These are phyloP conservation scores for Molorchus minor DNA, from an alignment of 2,888 invertebrate genomes.

Conservation along the genomic window DNA sequence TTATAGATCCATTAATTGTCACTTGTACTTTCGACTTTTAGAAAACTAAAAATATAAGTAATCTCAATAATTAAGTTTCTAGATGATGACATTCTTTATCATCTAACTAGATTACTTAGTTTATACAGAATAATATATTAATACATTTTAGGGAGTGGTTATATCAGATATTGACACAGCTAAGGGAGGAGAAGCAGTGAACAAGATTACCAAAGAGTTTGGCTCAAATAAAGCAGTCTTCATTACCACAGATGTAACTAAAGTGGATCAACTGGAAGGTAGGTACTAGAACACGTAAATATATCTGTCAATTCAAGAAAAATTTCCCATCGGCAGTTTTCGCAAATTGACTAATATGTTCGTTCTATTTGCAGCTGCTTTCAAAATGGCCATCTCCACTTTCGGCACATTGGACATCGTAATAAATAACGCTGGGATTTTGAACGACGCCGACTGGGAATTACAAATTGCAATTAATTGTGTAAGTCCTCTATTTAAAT, in stretches of 20 bases:
- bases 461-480: constrained; percentile 69
- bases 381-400: constrained; percentile 52
- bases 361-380: constrained; percentile 62
- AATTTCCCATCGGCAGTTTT: constrained; percentile 12
- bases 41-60: too few relatives aligned
- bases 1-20: too few relatives aligned
- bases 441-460: constrained; percentile 81
- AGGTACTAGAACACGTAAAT: too few relatives aligned
- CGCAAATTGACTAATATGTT: too few relatives aligned
- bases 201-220: constrained; percentile 69
- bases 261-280: constrained; percentile 78
- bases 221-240: constrained; percentile 75
- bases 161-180: constrained; percentile 50
- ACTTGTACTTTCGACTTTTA: too few relatives aligned
- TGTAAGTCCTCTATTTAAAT: constrained; percentile 50
- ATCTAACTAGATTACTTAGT: too few relatives aligned
- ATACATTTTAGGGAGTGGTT: constrained; percentile 49
- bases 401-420: constrained; percentile 65
- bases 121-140: constrained; percentile 6
- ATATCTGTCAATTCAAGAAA: too few relatives aligned
- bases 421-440: constrained; percentile 80
- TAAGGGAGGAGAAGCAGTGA: constrained; percentile 69
- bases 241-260: constrained; percentile 76
- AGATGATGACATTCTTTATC: too few relatives aligned
- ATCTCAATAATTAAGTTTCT: too few relatives aligned